phyloP scores from a whole-genome alignment of 2,888 invertebrate species.

The Drosophila bunnanda region DNA sequence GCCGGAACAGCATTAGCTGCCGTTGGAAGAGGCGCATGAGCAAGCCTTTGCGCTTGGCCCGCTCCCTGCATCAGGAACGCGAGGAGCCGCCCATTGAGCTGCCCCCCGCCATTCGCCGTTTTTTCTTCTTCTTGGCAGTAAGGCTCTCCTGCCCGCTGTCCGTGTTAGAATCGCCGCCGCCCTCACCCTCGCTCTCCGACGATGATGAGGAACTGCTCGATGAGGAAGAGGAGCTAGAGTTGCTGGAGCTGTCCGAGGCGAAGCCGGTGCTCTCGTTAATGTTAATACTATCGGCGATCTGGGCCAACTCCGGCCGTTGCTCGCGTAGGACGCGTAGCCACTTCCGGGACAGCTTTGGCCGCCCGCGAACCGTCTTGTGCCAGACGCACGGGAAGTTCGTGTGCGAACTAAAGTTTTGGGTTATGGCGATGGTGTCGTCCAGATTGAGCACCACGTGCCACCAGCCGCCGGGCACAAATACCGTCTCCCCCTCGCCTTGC shows the following conservation, averaged over 20 bases:
- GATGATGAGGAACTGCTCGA: slow-evolving; percentile 86
- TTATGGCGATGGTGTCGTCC: slow-evolving; percentile 98
- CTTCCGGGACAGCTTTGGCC: slow-evolving; percentile 97
- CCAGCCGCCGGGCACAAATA: slow-evolving; percentile 99
- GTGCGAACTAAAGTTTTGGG: slow-evolving; percentile 98
- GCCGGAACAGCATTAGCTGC: slow-evolving; percentile 65
- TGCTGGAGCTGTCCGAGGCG: slow-evolving; percentile 97
- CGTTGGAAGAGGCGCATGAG: slow-evolving; percentile 65
- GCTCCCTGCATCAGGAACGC: slow-evolving; percentile 78
- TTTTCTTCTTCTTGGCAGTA: slow-evolving; percentile 93
- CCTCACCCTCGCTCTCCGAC: slow-evolving; percentile 55
- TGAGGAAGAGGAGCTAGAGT: slow-evolving; percentile 90
- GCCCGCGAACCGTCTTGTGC: slow-evolving; percentile 98
- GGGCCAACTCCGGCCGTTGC: slow-evolving; percentile 91
- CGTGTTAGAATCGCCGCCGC: slow-evolving; percentile 86
- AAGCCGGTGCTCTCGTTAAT: slow-evolving; percentile 94
- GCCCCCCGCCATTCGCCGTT: slow-evolving; percentile 86
- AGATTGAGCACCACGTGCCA: slow-evolving; percentile 99
- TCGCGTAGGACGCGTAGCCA: slow-evolving; percentile 91
- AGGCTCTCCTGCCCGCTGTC: slow-evolving; percentile 96
- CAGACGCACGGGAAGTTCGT: slow-evolving; percentile 99
- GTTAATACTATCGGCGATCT: slow-evolving; percentile 93
- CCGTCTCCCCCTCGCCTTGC: slow-evolving; percentile 98
- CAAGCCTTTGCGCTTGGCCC: slow-evolving; percentile 59
- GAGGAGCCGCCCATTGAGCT: slow-evolving; percentile 50